Base-by-base conservation (phyloP, 2,113 vertebrate species). In the Eulemur rufifrons region DNA sequence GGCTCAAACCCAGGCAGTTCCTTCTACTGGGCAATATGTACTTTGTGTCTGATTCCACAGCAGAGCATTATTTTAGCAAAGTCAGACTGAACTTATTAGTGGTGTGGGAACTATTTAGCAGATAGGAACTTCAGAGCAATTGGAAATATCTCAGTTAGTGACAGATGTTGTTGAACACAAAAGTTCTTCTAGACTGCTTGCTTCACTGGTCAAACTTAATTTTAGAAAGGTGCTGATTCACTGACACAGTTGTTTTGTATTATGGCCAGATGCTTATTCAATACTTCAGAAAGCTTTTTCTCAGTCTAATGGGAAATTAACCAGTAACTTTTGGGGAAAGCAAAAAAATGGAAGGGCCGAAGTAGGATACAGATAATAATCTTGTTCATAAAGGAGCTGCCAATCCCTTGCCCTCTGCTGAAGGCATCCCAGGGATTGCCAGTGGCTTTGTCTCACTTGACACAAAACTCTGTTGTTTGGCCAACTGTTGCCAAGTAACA, bases 401-500 rank as follows among this genome's bases (percentile, higher is more conserved):
- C 17, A 54, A 61, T 12, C 29, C 66, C 25, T 5, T 3, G 0
- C 27, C 78, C 52, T 78, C 45, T 32, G 2, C 29, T 25, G 61
- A 27, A 54, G 56, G 25, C 81, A n/a, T 56, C 90, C 85, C 73
- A 93, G 86, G 76, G 73, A 98, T 88, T 17, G 52, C 90, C 97
- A 82, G 96, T 97, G 94, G 96, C 27, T 68, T 97, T 97, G 97
- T 96, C 56, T 97, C 1, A 0, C 52, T 88, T 59, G 97, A 95
- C 71, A 98, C 52, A 71, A 95, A 95, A 71, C 73, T 97, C 94
- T 82, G 84, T 97, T 97, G 95, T 95, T 96, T 98, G 95, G 97
- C 96, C 97, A 21, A 89, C 93, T 96, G 15, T 98, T 98, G 97
- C 97, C 96, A 98, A 98, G 92, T 91, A 81, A 63, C 96, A 96